Evolutionary conservation across 2,888 invertebrate genomes (phyloP).

Genomic region (Smittia sp.): DNA sequence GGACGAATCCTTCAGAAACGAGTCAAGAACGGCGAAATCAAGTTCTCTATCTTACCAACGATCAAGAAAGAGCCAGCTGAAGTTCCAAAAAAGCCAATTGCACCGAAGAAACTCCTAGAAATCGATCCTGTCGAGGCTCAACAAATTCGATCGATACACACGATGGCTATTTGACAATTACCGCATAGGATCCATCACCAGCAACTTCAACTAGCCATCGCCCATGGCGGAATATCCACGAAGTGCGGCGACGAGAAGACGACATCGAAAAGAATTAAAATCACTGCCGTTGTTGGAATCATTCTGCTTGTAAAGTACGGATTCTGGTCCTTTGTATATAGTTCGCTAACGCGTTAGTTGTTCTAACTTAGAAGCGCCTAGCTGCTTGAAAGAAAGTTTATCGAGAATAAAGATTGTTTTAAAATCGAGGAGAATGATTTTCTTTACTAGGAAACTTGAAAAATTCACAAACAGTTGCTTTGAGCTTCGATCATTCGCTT

Average conservation of each 20-base stretch:
- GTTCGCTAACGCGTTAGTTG: neutral
- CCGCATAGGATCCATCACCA: constrained; percentile 2
- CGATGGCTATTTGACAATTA: constrained; percentile 36
- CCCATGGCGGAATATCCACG: constrained; percentile 3
- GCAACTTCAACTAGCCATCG: neutral
- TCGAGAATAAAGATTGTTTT: neutral
- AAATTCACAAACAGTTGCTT: neutral
- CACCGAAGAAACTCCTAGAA: constrained; percentile 19
- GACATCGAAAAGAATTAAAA: neutral
- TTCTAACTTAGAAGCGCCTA: neutral
- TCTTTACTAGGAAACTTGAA: neutral
- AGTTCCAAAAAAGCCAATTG: neutral
- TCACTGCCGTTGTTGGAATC: neutral
- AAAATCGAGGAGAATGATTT: constrained; percentile 8
- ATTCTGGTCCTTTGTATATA: constrained; percentile 35
- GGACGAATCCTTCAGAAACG: constrained; percentile 45
- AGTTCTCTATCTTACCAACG: constrained; percentile 45
- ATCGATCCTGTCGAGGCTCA: neutral
- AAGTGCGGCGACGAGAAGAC: constrained; percentile 8
- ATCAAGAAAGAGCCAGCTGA: constrained; percentile 35
- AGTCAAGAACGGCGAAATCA: constrained; percentile 43
- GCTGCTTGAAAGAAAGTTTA: neutral
- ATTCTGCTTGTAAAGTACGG: constrained; percentile 32
- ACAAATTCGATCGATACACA: constrained; percentile 15
- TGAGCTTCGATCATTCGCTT: constrained; percentile 46